These are phyloP conservation scores for Orthosia cruda DNA, from an alignment of 2,888 invertebrate species.

Conservation along the genomic window DNA sequence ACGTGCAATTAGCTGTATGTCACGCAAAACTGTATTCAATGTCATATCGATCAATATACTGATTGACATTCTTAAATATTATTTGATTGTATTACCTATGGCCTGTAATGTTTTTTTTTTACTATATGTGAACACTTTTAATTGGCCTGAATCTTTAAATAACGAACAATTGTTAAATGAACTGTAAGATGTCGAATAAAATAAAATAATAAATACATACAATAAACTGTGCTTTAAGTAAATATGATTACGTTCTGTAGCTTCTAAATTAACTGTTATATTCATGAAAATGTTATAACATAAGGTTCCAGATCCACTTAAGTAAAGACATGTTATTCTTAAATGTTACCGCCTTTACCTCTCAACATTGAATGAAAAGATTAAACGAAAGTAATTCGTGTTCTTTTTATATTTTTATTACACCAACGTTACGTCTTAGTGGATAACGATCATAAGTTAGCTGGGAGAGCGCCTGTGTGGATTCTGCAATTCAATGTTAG, in stretches of 20 bases:
- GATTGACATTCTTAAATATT: no score
- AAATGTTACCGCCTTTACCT: neutral
- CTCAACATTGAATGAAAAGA: neutral
- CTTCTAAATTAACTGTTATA: neutral
- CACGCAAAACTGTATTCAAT: neutral
- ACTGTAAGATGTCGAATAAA: no score
- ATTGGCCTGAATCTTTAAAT: no score
- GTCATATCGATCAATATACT: conserved; percentile 9
- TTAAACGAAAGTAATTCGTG: conserved; percentile 26
- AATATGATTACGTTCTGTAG: neutral
- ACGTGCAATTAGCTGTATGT: conserved; percentile 34
- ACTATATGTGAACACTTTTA: no score
- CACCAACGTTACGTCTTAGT: conserved; percentile 40
- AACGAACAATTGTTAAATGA: no score
- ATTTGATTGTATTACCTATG: no score
- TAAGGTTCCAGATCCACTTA: neutral
- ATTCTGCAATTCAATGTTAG: conserved; percentile 60
- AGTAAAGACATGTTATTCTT: neutral
- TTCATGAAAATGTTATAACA: neutral
- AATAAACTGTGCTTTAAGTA: neutral
- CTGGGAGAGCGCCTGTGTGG: conserved; percentile 63
- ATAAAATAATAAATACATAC: no score
- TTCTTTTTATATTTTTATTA: conserved; percentile 20
- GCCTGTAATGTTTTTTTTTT: no score
- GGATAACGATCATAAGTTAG: conserved; percentile 62